These are phyloP conservation scores for Mugil cephalus DNA, from an alignment of 2,113 vertebrate genomes.

Conservation along the genomic window DNA sequence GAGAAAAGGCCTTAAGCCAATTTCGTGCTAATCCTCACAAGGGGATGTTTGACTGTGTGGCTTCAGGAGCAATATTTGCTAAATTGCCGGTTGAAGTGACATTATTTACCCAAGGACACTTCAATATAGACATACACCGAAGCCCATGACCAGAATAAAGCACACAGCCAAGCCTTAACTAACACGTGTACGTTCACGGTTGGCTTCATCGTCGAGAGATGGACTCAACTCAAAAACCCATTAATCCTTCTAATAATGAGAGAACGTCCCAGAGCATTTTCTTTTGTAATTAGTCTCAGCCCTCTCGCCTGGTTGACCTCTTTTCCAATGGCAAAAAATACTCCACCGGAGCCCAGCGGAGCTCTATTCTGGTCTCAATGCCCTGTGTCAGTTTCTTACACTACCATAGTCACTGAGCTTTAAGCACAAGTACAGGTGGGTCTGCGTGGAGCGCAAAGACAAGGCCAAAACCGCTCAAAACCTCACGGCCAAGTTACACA, in stretches of 20 bases:
- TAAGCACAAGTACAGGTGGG: constrained; percentile 42
- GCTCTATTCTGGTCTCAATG: constrained; percentile 63
- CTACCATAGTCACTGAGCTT: constrained; percentile 48
- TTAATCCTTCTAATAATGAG: constrained; percentile 73
- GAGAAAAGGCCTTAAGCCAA: constrained; percentile 32
- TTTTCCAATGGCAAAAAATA: constrained; percentile 71
- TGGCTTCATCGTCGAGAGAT: constrained; percentile 12
- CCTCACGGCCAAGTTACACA: not conserved
- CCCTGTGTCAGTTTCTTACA: constrained; percentile 52
- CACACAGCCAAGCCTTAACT: not conserved
- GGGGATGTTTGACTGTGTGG: constrained; percentile 36
- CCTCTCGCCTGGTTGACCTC: constrained; percentile 68
- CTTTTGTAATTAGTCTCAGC: constrained; percentile 72
- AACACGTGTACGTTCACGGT: constrained; percentile 1
- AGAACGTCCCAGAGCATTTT: constrained; percentile 63
- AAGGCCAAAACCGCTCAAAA: not conserved
- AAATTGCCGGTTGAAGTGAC: not conserved
- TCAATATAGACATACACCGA: constrained; percentile 17
- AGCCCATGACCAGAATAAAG: constrained; percentile 9
- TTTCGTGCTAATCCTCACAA: constrained; percentile 31
- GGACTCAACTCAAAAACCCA: constrained; percentile 45
- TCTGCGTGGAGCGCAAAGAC: constrained; percentile 2
- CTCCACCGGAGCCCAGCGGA: constrained; percentile 53
- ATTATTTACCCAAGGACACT: constrained; percentile 26
- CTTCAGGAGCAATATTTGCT: constrained; percentile 23